Conservation (phyloP, 2,888 invertebrate species). For the Andrena camellia region DNA sequence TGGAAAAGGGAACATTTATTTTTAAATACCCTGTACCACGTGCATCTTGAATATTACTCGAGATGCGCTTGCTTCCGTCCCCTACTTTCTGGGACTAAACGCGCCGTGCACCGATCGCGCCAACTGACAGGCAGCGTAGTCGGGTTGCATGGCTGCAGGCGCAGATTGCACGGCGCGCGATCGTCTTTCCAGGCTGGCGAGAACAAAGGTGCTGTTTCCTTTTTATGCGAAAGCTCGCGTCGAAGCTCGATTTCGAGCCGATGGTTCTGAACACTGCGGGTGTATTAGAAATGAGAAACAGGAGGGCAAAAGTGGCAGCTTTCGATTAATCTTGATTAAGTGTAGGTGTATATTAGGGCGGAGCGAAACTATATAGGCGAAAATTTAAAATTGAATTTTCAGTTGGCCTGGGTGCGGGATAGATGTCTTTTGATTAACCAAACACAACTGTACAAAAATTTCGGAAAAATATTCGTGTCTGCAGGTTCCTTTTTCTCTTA, state of each 20-base stretch:
- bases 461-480: too few species aligned
- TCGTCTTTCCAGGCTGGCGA: conserved; percentile 22
- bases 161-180: conserved; percentile 40
- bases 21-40: background rate
- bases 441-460: too few species aligned
- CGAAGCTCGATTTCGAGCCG: conserved; percentile 16
- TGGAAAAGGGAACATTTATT: too few species aligned
- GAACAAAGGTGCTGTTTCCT: conserved; percentile 37
- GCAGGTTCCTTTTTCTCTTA: too few species aligned
- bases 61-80: background rate
- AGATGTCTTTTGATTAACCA: too few species aligned
- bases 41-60: background rate
- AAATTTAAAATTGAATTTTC: too few species aligned
- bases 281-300: background rate
- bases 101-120: conserved; percentile 31
- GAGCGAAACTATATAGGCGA: too few species aligned
- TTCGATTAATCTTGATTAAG: too few species aligned
- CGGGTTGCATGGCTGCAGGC: conserved; percentile 52
- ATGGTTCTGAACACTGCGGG: background rate
- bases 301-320: background rate
- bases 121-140: conserved; percentile 18
- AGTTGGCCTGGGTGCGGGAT: too few species aligned
- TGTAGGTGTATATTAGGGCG: too few species aligned
- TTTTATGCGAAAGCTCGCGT: conserved; percentile 17
- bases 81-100: background rate